Base-by-base conservation (phyloP, 2,888 invertebrate genomes). In the Trileptium ribeirensis region DNA sequence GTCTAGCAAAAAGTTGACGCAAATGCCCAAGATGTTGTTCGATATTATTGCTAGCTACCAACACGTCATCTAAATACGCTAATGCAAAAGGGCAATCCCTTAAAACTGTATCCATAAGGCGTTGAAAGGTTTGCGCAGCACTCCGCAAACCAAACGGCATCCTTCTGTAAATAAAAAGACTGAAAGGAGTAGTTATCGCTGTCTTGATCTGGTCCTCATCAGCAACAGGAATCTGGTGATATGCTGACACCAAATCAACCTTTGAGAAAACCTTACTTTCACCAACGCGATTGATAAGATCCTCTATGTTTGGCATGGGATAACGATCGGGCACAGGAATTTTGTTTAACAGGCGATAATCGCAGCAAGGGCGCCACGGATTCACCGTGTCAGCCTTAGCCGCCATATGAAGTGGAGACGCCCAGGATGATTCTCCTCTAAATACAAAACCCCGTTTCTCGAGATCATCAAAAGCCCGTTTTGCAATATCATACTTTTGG, bases 111-210 rank as follows among this genome's bases (percentile, higher is more conserved):
- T 70, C 74, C 74, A 70, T 70, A 8, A 70, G n/a, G n/a, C 74
- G 74, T 31, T 70, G 74, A 70, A 70, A 70, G n/a, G 74, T 70
- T 70, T 70, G 74, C 37, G 74, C 74, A n/a, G 74, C 33, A 70
- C n/a, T 70, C 8, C 74, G 74, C 33, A 70, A 36, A 8, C 74
- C 74, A 31, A 70, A 70, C 8, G 74, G 74, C 74, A 70, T 70
- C 8, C 74, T 8, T 19, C 31, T 31, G 31, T 70, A 70, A 19
- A 70, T 31, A 31, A 70, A 70, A 36, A 70, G 74, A 8, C 74
- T n/a, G 31, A 70, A 70, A 34, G 74, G 74, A 19, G 74, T 70
- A 15, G 74, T 70, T 8, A 70, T 70, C n/a, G 74, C 74, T 15
- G 74, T 70, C n/a, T 70, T 70, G 8, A 36, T 8, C 37, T 31